These are phyloP conservation scores for Spilosoma lubricipeda DNA, from an alignment of 2,888 invertebrate genomes.

Conservation along the genomic window DNA sequence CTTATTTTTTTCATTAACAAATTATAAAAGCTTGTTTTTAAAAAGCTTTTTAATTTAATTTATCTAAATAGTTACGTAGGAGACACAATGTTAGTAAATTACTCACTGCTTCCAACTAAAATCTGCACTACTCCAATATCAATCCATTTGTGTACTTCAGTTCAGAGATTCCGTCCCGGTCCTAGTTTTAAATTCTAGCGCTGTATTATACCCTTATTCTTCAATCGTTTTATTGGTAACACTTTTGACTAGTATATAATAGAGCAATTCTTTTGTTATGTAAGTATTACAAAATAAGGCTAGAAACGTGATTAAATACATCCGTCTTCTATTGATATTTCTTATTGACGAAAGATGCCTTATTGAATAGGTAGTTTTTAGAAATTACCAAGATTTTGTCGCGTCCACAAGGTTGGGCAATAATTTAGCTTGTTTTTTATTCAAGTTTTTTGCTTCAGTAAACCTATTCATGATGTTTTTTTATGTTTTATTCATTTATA, in stretches of 20 bases:
- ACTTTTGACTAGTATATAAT: not conserved
- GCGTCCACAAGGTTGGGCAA: constrained; percentile 17
- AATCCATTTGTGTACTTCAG: not conserved
- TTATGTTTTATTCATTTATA: constrained; percentile 15
- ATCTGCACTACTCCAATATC: not conserved
- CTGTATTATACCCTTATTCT: not conserved
- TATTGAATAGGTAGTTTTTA: constrained; percentile 30
- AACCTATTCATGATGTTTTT: constrained; percentile 16
- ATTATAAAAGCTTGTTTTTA: too few relatives aligned
- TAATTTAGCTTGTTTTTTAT: not conserved
- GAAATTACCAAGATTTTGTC: constrained; percentile 30
- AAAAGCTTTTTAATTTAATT: too few relatives aligned
- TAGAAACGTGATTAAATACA: constrained; percentile 6
- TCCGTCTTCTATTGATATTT: constrained; percentile 27
- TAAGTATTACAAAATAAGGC: not conserved
- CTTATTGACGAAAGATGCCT: constrained; percentile 18
- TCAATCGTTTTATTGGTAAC: not conserved
- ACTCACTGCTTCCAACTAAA: not conserved
- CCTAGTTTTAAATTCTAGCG: not conserved
- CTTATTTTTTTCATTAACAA: too few relatives aligned
- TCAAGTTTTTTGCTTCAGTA: not conserved
- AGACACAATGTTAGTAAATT: not conserved
- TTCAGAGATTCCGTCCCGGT: not conserved
- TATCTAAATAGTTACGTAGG: not conserved
- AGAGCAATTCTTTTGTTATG: not conserved